Evolutionary conservation across 2,113 vertebrate species (phyloP), one percentile per base, ranked within the genome.

Genomic region (Crotalus helleri): DNA sequence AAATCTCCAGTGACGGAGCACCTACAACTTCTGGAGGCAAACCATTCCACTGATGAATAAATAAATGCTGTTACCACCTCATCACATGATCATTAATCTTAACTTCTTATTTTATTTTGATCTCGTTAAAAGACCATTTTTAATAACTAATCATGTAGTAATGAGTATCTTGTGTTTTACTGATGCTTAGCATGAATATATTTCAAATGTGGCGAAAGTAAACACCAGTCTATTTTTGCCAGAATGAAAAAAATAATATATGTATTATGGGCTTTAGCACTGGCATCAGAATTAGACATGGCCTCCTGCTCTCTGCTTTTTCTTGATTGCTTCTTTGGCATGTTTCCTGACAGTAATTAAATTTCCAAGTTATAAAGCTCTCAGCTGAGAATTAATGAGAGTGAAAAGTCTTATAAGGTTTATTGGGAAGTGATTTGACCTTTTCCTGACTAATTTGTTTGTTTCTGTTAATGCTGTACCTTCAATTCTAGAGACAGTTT

Each of bases 401-500:
- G 93, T 94, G 91, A 94, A 87, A 91, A 92, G 59, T 95, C 95
- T 97, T 93, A 91, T 92, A 64, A 96, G 87, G 49, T 97, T 96
- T 93, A 59, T 94, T 93, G 91, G 89, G 91, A 74, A 95, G 93
- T 1, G 5, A 91, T 95, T 88, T 94, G 95, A 96, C 96, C 96
- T 96, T 97, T 97, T 94, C 86, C 94, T 90, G 96, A 92, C 94
- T 96, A 97, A 94, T 94, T 94, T 94, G 85, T 96, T 98, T 97
- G 95, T 85, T 95, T 97, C 95, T 91, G 95, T 95, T 94, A 95
- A 95, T 95, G 94, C 90, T 85, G 53, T 10, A 44, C 90, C 93
- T 94, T 95, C 91, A 74, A 89, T 94, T 96, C 93, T 95, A 94
- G 11, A 24, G 54, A 59, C 55, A n/a, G 26, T 17, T 69, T 54